Evolutionary conservation across 2,113 vertebrate species (phyloP).

Genomic region (Ciconia stormi): DNA sequence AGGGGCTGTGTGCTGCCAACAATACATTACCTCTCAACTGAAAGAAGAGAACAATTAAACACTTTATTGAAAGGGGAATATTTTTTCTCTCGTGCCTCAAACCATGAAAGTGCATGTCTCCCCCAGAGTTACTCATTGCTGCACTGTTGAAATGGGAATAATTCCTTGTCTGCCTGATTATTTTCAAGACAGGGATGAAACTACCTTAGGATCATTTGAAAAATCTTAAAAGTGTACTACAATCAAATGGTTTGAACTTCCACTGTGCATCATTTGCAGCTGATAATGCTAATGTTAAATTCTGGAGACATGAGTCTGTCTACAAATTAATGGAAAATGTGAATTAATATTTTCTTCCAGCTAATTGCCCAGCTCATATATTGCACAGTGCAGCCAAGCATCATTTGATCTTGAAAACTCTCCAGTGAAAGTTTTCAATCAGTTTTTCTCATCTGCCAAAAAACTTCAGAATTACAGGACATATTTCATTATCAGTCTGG

Average conservation of each 20-base stretch:
- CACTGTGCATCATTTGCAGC: background rate
- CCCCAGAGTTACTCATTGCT: slow-evolving; percentile 21
- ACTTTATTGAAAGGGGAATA: slow-evolving; percentile 56
- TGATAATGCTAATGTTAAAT: slow-evolving; percentile 48
- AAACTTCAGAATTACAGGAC: background rate
- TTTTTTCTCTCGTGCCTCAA: slow-evolving; percentile 33
- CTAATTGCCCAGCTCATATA: slow-evolving; percentile 30
- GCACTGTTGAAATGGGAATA: slow-evolving; percentile 59
- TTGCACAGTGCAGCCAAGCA: background rate
- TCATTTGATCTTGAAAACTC: slow-evolving; percentile 4
- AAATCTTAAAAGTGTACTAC: slow-evolving; percentile 29
- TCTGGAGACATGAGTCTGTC: slow-evolving; percentile 59
- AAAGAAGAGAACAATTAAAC: slow-evolving; percentile 49
- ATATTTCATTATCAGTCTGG: background rate
- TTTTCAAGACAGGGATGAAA: slow-evolving; percentile 28
- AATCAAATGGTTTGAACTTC: slow-evolving; percentile 59
- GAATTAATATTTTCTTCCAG: slow-evolving; percentile 50
- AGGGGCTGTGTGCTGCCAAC: slow-evolving; percentile 20
- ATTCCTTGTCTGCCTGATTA: background rate
- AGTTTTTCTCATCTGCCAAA: background rate
- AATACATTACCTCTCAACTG: slow-evolving; percentile 33
- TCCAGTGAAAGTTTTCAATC: background rate
- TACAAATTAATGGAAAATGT: slow-evolving; percentile 63
- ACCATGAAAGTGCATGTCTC: slow-evolving; percentile 27
- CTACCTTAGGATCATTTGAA: background rate